Evolutionary conservation across 1,140 invertebrate genomes (phyloP).

Genomic region (Drosophila punjabiensis): DNA sequence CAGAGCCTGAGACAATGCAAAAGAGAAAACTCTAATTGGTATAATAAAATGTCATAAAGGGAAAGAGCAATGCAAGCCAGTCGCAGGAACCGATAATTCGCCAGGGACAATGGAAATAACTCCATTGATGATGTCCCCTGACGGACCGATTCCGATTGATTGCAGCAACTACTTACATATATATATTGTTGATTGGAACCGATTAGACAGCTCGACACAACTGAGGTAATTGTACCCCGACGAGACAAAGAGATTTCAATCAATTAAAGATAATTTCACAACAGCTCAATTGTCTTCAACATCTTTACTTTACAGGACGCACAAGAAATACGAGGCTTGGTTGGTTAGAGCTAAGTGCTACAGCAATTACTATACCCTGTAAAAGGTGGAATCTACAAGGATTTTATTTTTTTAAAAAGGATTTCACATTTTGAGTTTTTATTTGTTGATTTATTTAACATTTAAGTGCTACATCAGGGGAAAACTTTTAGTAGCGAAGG

Average conservation of each 20-base stretch:
- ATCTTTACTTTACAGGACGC: slow-evolving; percentile 7
- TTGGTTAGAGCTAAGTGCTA: neutral
- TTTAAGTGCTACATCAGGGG: neutral
- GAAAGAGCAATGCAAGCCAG: slow-evolving; percentile 46
- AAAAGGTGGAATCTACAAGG: neutral
- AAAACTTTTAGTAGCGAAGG: neutral
- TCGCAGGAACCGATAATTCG: slow-evolving; percentile 36
- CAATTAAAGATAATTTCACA: slow-evolving; percentile 37
- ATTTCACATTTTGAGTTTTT: neutral
- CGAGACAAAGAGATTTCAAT: slow-evolving; percentile 40
- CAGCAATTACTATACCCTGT: neutral
- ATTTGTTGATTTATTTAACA: neutral
- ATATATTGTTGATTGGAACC: slow-evolving; percentile 19
- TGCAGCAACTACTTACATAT: slow-evolving; percentile 16
- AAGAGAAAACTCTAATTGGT: slow-evolving; percentile 67
- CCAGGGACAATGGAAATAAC: slow-evolving; percentile 41
- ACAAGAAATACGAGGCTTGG: neutral
- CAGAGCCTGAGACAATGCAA: slow-evolving; percentile 31
- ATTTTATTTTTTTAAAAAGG: too few species aligned
- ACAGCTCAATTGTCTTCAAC: slow-evolving; percentile 29
- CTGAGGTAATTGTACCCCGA: slow-evolving; percentile 15
- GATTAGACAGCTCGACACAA: slow-evolving; percentile 22
- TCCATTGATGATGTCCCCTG: slow-evolving; percentile 42
- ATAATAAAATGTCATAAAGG: slow-evolving; percentile 80
- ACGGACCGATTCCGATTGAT: slow-evolving; percentile 37